Conservation (phyloP, 1,140 invertebrate species). For the Atta cephalotes region DNA sequence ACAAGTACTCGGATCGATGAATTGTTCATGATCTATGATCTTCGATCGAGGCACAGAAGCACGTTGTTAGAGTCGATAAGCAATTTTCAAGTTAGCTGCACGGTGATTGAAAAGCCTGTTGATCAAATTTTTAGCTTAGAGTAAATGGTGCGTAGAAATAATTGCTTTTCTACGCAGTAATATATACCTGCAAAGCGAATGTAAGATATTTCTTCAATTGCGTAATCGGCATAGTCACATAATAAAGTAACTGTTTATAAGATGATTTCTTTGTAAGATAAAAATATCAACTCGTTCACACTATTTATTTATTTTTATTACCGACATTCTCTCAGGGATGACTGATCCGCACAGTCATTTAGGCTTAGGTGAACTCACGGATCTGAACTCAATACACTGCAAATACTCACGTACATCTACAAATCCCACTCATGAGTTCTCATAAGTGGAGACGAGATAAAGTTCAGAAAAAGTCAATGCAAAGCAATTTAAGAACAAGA, state of each 20-base stretch:
- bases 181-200: conserved; percentile 14
- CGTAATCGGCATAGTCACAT: neutral
- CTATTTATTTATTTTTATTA: conserved; percentile 5
- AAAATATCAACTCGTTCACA: conserved; percentile 21
- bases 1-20: conserved; percentile 29
- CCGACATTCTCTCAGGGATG: conserved; percentile 4
- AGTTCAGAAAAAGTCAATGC: neutral
- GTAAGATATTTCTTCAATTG: conserved; percentile 26
- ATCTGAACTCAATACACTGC: neutral
- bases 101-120: conserved; percentile 51
- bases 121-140: conserved; percentile 31
- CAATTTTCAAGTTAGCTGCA: conserved; percentile 47
- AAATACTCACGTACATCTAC: neutral
- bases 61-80: conserved; percentile 49
- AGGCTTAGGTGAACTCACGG: neutral
- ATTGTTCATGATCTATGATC: conserved; percentile 47
- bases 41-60: conserved; percentile 47
- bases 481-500: neutral
- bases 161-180: conserved; percentile 31
- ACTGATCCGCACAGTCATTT: conserved; percentile 1
- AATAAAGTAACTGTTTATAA: conserved; percentile 18
- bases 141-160: conserved; percentile 49
- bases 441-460: neutral
- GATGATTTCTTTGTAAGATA: neutral
- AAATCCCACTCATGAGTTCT: neutral